These are phyloP conservation scores for Anastrepha ludens DNA, from an alignment of 1,140 invertebrate species.

Conservation along the genomic window DNA sequence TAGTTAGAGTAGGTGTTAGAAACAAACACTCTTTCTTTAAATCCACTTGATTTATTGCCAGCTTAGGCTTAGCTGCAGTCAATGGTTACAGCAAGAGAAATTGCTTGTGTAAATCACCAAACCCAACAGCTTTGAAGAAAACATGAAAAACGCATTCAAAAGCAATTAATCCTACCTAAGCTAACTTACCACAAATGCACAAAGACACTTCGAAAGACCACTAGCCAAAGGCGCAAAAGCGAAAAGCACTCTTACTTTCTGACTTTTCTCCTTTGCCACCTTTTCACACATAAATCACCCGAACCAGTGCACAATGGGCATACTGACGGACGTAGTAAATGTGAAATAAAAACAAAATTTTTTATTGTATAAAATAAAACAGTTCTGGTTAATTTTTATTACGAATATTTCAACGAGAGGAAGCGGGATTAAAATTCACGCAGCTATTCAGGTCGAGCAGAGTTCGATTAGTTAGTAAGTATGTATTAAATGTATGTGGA, in stretches of 20 bases:
- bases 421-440: no score
- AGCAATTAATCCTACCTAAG: constrained; percentile 43
- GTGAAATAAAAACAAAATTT: constrained; percentile 9
- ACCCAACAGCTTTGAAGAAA: neutral
- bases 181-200: constrained; percentile 21
- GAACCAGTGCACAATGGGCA: neutral
- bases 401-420: neutral
- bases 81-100: neutral
- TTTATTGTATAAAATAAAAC: constrained; percentile 29
- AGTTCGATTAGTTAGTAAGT: no score
- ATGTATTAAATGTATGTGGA: no score
- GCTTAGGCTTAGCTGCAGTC: constrained; percentile 17
- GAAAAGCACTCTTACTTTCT: neutral
- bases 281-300: constrained; percentile 31
- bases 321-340: neutral
- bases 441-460: neutral
- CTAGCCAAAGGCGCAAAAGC: neutral
- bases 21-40: neutral
- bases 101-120: constrained; percentile 19
- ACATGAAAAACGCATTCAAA: constrained; percentile 46
- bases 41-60: constrained; percentile 31
- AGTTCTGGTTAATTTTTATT: constrained; percentile 1
- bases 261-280: neutral
- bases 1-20: constrained; percentile 21
- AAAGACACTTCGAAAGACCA: neutral